Base-by-base conservation (phyloP, 2,113 vertebrate genomes). In the Sula dactylatra region DNA sequence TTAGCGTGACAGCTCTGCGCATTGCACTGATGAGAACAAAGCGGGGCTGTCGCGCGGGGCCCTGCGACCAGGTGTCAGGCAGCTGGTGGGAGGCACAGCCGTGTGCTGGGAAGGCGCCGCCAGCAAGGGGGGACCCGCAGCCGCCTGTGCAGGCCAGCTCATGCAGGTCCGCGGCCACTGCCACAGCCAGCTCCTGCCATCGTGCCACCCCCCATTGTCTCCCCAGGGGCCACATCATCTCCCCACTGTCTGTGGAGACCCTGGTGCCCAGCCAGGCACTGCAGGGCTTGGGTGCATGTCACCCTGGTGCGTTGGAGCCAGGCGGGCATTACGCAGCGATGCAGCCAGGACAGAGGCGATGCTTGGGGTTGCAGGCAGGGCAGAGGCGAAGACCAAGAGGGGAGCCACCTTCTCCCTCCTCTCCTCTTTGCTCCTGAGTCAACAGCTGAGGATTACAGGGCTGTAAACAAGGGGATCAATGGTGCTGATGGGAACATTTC, bases 381-480 rank as follows among this genome's bases (percentile, higher is more conserved):
- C 34, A 70, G 55, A 73, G 42, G 45, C 2, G 9, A 61, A 77
- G 58, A 40, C 80, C 88, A 22, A 13, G 22, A n/a, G 45, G 45
- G n/a, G 38, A 77, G 13, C 40, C 45, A 61, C 47, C 76, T 55
- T 52, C 69, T 82, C 58, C 79, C 38, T 82, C 17, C 74, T 85
- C 76, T 47, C 38, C 13, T 66, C 86, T 85, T 62, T 89, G 80
- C 78, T 95, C 95, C 78, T 7, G 81, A 97, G 94, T 96, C 97
- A 97, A 95, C 85, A 88, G 50, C 49, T 38, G 71, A 93, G 92
- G 96, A 97, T 97, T 97, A 97, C 82, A 6, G 90, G 93, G 92
- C 92, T 96, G 96, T 97, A 97, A 97, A 97, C 94, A 94, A 93
- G 91, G 79, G 96, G 94, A 97, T 97, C 97, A 97, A 98, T 97